Percentiles rank a stretch among this genome's conserved stretches.
These are phyloP conservation scores for Adoxophyes honmai DNA, from an alignment of 1,140 invertebrate species.

Conservation along the genomic window DNA sequence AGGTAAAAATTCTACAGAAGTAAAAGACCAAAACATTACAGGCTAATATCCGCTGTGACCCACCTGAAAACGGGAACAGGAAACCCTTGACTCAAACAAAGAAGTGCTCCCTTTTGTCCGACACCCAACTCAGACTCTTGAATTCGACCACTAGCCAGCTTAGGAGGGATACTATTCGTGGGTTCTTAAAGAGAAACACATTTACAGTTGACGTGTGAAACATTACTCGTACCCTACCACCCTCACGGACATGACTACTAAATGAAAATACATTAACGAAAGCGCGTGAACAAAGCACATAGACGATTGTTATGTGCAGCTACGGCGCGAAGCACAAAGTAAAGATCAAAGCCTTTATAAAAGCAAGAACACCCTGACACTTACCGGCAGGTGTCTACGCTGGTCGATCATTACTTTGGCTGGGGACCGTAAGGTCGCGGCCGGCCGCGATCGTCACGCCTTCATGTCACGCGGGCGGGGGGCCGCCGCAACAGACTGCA, in stretches of 20 bases:
- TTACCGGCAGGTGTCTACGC: conserved; percentile 69
- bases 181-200: conserved; percentile 77
- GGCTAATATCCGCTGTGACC: conserved; percentile 20
- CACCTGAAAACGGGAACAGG: conserved; percentile 81
- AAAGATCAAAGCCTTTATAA: conserved; percentile 72
- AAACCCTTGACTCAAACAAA: conserved; percentile 80
- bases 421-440: conserved; percentile 56
- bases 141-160: conserved; percentile 78
- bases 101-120: conserved; percentile 70
- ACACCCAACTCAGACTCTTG: conserved; percentile 67
- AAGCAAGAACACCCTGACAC: conserved; percentile 74
- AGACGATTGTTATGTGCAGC: conserved; percentile 21
- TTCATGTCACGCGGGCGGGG: conserved; percentile 56
- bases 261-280: conserved; percentile 11
- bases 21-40: conserved; percentile 1
- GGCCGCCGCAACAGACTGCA: conserved; percentile 65
- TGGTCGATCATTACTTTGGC: conserved; percentile 73
- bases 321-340: conserved; percentile 68
- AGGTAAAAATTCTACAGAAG: conserved; percentile 6
- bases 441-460: conserved; percentile 70
- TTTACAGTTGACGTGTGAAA: conserved; percentile 1
- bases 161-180: conserved; percentile 82
- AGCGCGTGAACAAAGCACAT: conserved; percentile 4
- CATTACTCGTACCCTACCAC: conserved; percentile 2
- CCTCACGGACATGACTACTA: not conserved